phyloP scores from a whole-genome alignment of 92 coral and sea anemone species.

The Plumapathes pennacea region DNA sequence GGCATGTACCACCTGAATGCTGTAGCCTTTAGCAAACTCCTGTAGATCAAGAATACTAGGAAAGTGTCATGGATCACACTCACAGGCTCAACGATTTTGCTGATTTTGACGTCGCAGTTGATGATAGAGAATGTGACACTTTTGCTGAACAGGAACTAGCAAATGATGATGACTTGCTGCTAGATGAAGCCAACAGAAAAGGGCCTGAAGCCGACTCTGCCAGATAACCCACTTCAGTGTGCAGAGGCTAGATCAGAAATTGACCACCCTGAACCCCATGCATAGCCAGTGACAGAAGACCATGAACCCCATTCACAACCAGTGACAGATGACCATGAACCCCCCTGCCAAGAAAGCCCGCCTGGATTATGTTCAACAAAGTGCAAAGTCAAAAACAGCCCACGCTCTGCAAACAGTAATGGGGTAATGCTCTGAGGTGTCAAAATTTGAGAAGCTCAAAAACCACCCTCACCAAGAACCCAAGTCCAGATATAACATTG shows the following conservation, averaged over 20 bases:
- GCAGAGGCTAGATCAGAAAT: slow-evolving; percentile 1
- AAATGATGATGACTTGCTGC: not conserved
- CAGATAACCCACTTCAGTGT: not conserved
- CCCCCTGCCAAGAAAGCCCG: not conserved
- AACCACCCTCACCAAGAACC: slow-evolving; percentile 13
- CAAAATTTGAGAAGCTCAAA: slow-evolving; percentile 28
- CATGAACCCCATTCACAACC: too few relatives aligned
- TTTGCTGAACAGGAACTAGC: not conserved
- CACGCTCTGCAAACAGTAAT: slow-evolving; percentile 25
- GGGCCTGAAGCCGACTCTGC: not conserved
- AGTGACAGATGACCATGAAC: too few relatives aligned
- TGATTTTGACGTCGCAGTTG: not conserved
- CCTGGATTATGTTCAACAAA: not conserved
- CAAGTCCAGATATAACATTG: slow-evolving; percentile 41
- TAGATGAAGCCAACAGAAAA: not conserved
- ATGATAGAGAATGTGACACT: not conserved
- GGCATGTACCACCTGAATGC: slow-evolving; percentile 14
- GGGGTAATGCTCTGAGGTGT: slow-evolving; percentile 29
- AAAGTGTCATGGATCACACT: too few relatives aligned
- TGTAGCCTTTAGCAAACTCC: too few relatives aligned
- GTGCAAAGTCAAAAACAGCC: slow-evolving; percentile 33
- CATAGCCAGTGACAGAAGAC: too few relatives aligned
- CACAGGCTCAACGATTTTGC: not conserved
- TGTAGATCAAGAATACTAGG: too few relatives aligned
- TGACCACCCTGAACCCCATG: slow-evolving; percentile 3